Base-by-base conservation (phyloP, 2,797 vertebrate species). In the Coreius guichenoti region DNA sequence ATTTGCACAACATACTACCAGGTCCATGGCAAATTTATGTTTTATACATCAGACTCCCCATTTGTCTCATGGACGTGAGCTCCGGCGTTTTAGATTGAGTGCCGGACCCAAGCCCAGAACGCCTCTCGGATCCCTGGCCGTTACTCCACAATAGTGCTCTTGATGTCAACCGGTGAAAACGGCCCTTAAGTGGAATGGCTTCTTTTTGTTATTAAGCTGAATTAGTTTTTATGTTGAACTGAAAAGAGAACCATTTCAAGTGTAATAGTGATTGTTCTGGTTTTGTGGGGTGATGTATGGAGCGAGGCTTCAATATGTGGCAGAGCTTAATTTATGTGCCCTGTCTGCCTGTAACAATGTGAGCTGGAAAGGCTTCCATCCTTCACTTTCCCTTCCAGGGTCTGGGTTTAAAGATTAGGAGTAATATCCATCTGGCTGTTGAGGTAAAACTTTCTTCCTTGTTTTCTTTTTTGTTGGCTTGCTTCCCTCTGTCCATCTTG, bases 1-100 rank as follows among this genome's bases (percentile, higher is more conserved):
- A 89, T 92, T 92, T 91, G 86, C 84, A 72, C 86, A n/a, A 90
- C 91, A 89, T 90, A 91, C 88, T 58, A 86, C 85, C 82, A 81
- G 84, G 84, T 91, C 90, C 83, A 31, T 58, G 84, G 87, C 87
- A 89, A 91, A 84, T 89, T 87, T 91, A 86, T 69, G 61, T 92
- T 91, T 89, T 89, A 79, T 87, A 88, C 91, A 89, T 92, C 72
- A 77, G 65, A 8, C 31, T 75, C 26, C 43, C 76, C 82, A 79
- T 85, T 86, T 85, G 72, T 89, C 77, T 47, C 39, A n/a, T 5
- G 68, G 87, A 86, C 61, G 47, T 75, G 68, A 74, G 75, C 73
- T 86, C 54, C 51, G 81, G 73, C 19, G 56, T 81, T 69, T 86
- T 80, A 87, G 54, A 87, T 84, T 82, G 77, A 87, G 74, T 72